Conservation (phyloP, 64 coral and sea anemone species). For the Platygyra sinensis region DNA sequence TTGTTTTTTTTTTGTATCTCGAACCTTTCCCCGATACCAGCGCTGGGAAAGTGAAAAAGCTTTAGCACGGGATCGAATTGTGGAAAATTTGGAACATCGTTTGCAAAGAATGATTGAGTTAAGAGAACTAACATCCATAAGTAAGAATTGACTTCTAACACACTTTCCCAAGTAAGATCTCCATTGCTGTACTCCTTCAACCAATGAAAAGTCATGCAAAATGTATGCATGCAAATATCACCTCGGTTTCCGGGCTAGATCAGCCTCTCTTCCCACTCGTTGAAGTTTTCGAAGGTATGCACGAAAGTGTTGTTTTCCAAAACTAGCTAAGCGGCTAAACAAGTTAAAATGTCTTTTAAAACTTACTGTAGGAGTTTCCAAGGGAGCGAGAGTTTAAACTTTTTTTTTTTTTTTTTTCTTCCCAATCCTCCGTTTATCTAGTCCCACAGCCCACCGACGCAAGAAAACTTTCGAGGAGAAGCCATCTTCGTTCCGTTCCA, state of each 20-base stretch:
- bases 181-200: neutral
- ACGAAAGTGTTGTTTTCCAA: neutral
- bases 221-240: neutral
- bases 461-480: conserved; percentile 42
- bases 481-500: conserved; percentile 31
- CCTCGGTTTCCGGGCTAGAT: neutral
- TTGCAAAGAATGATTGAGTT: neutral
- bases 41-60: too few species aligned
- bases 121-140: neutral
- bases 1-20: too few species aligned
- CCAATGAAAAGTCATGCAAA: neutral
- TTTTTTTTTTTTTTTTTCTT: too few species aligned
- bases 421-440: conserved; percentile 59
- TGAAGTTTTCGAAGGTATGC: neutral
- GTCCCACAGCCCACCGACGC: conserved; percentile 81
- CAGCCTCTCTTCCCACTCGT: too few species aligned
- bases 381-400: conserved; percentile 40
- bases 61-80: neutral
- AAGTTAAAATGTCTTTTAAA: neutral
- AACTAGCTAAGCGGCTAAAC: too few species aligned
- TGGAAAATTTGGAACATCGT: neutral
- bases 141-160: neutral
- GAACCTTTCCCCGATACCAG: too few species aligned
- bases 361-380: conserved; percentile 77
- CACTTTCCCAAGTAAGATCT: neutral